Evolutionary conservation across 2,888 invertebrate species (phyloP).

Genomic region (Camponotus fellah): DNA sequence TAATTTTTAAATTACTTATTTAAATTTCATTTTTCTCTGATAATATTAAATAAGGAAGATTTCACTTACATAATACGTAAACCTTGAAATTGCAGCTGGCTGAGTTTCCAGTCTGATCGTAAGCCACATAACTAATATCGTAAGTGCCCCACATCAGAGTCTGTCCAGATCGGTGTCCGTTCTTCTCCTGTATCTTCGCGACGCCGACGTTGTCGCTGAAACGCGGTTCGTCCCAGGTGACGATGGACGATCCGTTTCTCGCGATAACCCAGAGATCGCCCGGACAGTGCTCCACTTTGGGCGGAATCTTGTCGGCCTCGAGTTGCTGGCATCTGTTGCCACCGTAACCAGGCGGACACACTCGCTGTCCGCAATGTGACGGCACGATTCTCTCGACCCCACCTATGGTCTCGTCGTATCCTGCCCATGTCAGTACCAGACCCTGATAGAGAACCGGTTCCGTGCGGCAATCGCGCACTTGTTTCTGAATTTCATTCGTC

Average conservation of each 20-base stretch:
- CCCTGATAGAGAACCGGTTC: constrained; percentile 96
- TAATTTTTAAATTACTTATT: too few species aligned
- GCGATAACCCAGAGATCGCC: constrained; percentile 98
- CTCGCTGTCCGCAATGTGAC: constrained; percentile 95
- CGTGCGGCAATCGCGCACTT: constrained; percentile 96
- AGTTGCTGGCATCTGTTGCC: constrained; percentile 95
- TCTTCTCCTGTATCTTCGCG: constrained; percentile 92
- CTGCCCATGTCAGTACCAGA: constrained; percentile 96
- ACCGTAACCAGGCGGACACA: constrained; percentile 95
- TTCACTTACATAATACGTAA: constrained; percentile 93
- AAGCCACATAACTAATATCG: constrained; percentile 97
- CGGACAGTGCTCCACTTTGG: constrained; percentile 95
- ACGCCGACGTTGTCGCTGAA: constrained; percentile 96
- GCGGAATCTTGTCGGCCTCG: constrained; percentile 94
- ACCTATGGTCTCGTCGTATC: constrained; percentile 95
- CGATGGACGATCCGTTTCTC: constrained; percentile 95
- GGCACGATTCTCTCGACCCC: constrained; percentile 97
- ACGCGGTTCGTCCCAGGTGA: constrained; percentile 96
- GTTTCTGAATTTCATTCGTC: constrained; percentile 96
- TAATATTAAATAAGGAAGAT: background rate
- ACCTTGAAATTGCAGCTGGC: constrained; percentile 97
- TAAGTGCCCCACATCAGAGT: constrained; percentile 97
- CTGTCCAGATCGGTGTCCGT: constrained; percentile 95
- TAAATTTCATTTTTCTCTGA: background rate
- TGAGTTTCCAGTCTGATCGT: constrained; percentile 96